Percentiles rank a stretch among this genome's conserved stretches.
Evolutionary conservation across 2,113 vertebrate genomes (phyloP).

Genomic region (Pungitius pungitius): DNA sequence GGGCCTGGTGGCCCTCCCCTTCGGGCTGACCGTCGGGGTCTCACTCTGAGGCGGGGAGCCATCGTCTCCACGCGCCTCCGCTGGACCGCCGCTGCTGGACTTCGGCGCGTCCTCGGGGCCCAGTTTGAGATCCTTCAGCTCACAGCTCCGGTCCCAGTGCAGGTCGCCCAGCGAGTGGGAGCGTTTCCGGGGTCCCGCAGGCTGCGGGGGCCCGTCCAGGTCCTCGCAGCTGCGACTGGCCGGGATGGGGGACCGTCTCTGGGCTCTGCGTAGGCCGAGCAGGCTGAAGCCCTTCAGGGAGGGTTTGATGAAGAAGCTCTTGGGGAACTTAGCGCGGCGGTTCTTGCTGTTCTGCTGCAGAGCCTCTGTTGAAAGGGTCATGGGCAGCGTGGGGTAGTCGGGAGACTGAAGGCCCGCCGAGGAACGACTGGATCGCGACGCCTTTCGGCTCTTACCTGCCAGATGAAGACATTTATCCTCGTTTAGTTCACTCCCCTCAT

Average conservation of each 20-base stretch:
- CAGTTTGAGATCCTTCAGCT: constrained; percentile 66
- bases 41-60: constrained; percentile 22
- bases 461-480: constrained; percentile 42
- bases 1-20: constrained; percentile 49
- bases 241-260: constrained; percentile 80
- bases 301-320: constrained; percentile 69
- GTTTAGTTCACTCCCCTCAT: constrained; percentile 8
- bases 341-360: constrained; percentile 79
- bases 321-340: constrained; percentile 70
- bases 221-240: constrained; percentile 91
- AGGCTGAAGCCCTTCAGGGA: constrained; percentile 75
- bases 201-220: constrained; percentile 79
- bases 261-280: constrained; percentile 78
- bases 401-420: constrained; percentile 82
- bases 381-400: constrained; percentile 86
- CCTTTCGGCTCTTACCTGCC: constrained; percentile 89
- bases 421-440: constrained; percentile 80
- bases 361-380: constrained; percentile 81
- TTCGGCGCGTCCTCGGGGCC: constrained; percentile 47
- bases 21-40: constrained; percentile 54
- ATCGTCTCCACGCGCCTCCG: constrained; percentile 32
- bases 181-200: constrained; percentile 82
- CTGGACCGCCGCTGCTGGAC: constrained; percentile 32
- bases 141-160: constrained; percentile 77
- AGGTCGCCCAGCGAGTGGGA: constrained; percentile 94